Evolutionary conservation across 2,113 vertebrate species (phyloP).

Genomic region (Brevimyrus niger): DNA sequence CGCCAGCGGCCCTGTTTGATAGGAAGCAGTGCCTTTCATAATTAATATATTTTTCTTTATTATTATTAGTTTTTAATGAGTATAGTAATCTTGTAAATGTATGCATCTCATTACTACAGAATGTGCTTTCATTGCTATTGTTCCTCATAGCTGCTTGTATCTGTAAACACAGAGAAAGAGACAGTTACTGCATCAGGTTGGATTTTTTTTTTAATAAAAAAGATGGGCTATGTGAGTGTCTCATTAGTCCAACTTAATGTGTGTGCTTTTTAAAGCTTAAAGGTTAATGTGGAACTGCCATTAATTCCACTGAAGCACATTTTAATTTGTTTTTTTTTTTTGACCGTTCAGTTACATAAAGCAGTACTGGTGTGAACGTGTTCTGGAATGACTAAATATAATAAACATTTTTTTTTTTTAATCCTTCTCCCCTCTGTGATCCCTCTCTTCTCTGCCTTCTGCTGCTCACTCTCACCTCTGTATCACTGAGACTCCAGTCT

Average conservation of each 20-base stretch:
- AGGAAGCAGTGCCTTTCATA: slow-evolving; percentile 62
- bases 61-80: slow-evolving; percentile 68
- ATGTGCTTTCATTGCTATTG: slow-evolving; percentile 47
- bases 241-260: slow-evolving; percentile 64
- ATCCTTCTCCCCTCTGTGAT: slow-evolving; percentile 10
- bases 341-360: slow-evolving; percentile 37
- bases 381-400: slow-evolving; percentile 40
- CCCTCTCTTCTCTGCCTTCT: slow-evolving; percentile 29
- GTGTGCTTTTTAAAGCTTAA: slow-evolving; percentile 61
- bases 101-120: slow-evolving; percentile 56
- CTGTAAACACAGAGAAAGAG: slow-evolving; percentile 42
- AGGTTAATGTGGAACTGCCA: slow-evolving; percentile 60
- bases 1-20: slow-evolving; percentile 56
- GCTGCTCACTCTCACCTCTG: slow-evolving; percentile 36
- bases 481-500: slow-evolving; percentile 20
- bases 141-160: slow-evolving; percentile 41
- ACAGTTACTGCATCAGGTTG: slow-evolving; percentile 46
- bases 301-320: slow-evolving; percentile 53
- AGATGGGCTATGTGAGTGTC: slow-evolving; percentile 51
- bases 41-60: slow-evolving; percentile 61
- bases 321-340: slow-evolving; percentile 52
- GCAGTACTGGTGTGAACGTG: slow-evolving; percentile 39
- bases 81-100: slow-evolving; percentile 60
- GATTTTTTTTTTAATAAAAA: slow-evolving; percentile 44
- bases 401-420: slow-evolving; percentile 34